These are phyloP conservation scores for Eristalinus sepulchralis DNA, from an alignment of 2,888 invertebrate genomes.

Conservation along the genomic window DNA sequence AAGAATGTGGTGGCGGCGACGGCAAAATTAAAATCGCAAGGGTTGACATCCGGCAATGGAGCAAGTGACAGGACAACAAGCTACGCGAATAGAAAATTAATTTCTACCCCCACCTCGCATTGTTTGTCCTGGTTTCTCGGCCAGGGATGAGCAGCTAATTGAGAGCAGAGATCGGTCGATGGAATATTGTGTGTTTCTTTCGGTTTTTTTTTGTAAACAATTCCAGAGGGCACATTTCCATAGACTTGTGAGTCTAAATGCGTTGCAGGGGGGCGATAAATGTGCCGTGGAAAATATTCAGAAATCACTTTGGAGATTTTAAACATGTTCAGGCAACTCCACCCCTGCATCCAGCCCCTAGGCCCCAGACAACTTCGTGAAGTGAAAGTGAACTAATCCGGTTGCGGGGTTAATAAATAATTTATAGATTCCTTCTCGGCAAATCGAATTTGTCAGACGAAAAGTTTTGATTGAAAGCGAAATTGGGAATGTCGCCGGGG, in stretches of 20 bases:
- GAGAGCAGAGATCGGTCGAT: conserved; percentile 5
- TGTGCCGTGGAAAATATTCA: conserved; percentile 3
- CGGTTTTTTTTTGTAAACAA: neutral
- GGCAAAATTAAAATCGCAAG: neutral
- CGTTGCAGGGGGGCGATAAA: neutral
- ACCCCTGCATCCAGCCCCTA: no score
- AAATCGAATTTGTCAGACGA: conserved; percentile 41
- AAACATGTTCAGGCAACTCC: no score
- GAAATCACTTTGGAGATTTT: conserved; percentile 1
- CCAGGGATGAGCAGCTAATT: conserved; percentile 13
- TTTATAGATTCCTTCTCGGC: conserved; percentile 20
- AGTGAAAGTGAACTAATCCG: conserved; percentile 16
- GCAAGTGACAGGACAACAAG: conserved; percentile 7
- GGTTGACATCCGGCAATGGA: conserved; percentile 3
- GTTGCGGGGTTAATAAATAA: conserved; percentile 26
- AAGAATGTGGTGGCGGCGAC: neutral
- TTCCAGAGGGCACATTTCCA: neutral
- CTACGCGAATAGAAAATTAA: conserved; percentile 65
- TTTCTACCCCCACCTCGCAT: neutral
- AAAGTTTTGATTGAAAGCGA: conserved; percentile 55
- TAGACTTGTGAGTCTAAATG: neutral
- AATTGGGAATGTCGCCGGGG: conserved; percentile 41
- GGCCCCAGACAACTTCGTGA: neutral
- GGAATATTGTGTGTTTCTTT: neutral
- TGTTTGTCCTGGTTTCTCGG: conserved; percentile 14